Evolutionary conservation across 2,113 vertebrate species (phyloP).

Genomic region (Glaucidium brasilianum): DNA sequence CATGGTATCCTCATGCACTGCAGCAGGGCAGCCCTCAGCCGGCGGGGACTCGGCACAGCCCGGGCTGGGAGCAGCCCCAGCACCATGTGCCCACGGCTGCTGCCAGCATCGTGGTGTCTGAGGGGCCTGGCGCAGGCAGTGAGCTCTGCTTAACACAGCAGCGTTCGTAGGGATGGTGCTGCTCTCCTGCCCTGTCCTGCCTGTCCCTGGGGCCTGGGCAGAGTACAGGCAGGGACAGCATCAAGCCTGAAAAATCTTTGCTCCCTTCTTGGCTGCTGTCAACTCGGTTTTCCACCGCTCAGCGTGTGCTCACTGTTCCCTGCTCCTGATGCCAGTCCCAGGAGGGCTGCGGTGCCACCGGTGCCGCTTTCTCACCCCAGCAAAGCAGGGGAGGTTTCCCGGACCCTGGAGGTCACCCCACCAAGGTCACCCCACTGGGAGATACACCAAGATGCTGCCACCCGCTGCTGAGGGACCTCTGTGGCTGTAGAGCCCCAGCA

Average conservation of each 20-base stretch:
- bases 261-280: background rate
- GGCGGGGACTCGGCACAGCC: fast-evolving
- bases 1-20: background rate
- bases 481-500: fast-evolving
- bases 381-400: background rate
- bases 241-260: background rate
- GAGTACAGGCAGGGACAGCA: background rate
- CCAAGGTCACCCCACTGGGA: background rate
- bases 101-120: fast-evolving
- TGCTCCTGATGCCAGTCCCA: background rate
- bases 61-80: background rate
- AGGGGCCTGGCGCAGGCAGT: background rate
- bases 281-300: background rate
- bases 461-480: background rate
- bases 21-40: background rate
- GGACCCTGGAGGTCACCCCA: background rate
- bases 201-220: background rate
- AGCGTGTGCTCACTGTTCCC: background rate
- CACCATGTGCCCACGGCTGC: fast-evolving
- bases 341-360: fast-evolving
- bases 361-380: fast-evolving
- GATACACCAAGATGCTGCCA: fast-evolving
- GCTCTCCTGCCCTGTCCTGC: background rate
- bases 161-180: background rate
- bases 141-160: too few relatives aligned